Percentiles rank a stretch among this genome's conserved stretches.
phyloP scores from a whole-genome alignment of 2,888 invertebrate species.

The Mythimna ferrago region DNA sequence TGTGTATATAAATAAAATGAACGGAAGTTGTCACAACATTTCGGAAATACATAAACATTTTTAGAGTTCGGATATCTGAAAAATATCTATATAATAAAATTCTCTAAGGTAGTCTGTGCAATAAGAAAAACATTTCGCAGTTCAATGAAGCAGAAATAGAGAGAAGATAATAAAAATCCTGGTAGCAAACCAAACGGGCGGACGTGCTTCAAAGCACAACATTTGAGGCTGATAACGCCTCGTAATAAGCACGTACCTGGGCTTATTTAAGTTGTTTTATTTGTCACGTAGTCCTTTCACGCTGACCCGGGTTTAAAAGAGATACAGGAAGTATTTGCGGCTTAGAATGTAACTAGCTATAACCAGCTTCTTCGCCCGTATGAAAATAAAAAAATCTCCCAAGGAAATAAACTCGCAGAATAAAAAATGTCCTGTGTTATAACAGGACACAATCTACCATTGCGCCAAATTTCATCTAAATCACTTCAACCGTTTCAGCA shows the following conservation, averaged over 20 bases:
- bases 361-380: too few species aligned
- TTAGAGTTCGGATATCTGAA: background rate
- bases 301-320: background rate
- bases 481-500: too few species aligned
- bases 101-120: background rate
- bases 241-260: slow-evolving; percentile 18
- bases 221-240: slow-evolving; percentile 10
- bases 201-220: slow-evolving; percentile 27
- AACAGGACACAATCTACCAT: too few species aligned
- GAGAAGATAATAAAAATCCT: slow-evolving; percentile 17
- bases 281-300: slow-evolving; percentile 10
- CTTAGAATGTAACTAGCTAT: background rate
- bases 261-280: slow-evolving; percentile 35
- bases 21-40: too few species aligned
- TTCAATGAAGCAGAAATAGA: slow-evolving; percentile 6
- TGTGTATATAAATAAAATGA: too few species aligned
- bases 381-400: too few species aligned
- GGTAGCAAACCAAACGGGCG: slow-evolving; percentile 4
- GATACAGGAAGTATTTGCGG: background rate
- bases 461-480: too few species aligned
- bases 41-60: background rate
- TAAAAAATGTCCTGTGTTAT: too few species aligned
- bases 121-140: background rate
- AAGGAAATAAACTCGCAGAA: too few species aligned
- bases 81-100: too few species aligned